These are phyloP conservation scores for Gallinago undulata DNA, from an alignment of 2,113 vertebrate genomes.

Conservation along the genomic window DNA sequence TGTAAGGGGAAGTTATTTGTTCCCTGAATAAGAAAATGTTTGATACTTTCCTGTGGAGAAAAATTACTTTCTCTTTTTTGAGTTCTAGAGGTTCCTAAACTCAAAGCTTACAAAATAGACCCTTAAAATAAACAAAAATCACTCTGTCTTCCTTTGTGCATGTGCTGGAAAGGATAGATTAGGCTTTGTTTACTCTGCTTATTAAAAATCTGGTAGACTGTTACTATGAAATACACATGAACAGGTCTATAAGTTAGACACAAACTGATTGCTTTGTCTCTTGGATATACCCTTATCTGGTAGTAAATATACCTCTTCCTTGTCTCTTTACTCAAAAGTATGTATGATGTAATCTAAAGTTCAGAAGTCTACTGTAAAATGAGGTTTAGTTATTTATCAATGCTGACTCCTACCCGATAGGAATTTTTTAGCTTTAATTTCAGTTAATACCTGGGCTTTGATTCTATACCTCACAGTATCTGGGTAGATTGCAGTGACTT, in stretches of 20 bases:
- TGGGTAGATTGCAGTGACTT: neutral
- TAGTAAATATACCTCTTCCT: neutral
- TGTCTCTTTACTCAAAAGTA: neutral
- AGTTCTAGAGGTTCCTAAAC: neutral
- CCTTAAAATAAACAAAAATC: neutral
- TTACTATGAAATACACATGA: neutral
- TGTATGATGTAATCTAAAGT: neutral
- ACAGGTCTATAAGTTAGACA: neutral
- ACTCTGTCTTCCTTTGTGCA: neutral
- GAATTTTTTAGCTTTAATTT: neutral
- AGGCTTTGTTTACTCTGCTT: neutral
- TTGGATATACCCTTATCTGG: neutral
- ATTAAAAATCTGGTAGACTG: neutral
- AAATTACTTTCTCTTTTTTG: neutral
- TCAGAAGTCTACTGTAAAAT: neutral
- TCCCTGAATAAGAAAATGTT: neutral
- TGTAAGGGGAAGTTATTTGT: neutral
- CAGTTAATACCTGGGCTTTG: neutral
- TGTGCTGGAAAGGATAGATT: neutral
- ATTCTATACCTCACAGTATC: neutral
- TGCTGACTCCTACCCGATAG: neutral
- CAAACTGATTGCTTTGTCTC: neutral
- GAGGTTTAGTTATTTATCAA: neutral
- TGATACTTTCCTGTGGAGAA: neutral
- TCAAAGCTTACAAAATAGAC: neutral